Evolutionary conservation across 2,113 vertebrate species (phyloP).

Genomic region (Entomyzon cyanotis): DNA sequence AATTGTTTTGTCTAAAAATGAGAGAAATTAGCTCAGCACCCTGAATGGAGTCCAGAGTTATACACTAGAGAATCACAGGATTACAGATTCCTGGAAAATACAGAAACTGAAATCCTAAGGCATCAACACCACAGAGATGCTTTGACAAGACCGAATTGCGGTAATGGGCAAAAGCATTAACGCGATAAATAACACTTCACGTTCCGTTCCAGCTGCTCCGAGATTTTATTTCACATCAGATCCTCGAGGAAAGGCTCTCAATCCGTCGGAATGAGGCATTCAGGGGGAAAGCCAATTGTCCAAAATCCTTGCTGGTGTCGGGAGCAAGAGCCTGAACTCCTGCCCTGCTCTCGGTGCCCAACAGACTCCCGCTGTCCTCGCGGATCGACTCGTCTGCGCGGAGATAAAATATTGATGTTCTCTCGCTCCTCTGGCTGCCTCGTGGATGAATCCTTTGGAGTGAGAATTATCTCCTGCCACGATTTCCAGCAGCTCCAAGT

Average conservation of each 20-base stretch:
- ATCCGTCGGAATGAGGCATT: background rate
- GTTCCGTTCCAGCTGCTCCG: background rate
- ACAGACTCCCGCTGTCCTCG: background rate
- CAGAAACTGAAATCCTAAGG: too few relatives aligned
- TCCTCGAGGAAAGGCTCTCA: background rate
- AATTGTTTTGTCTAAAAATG: too few relatives aligned
- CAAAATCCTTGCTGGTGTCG: background rate
- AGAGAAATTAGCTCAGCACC: too few relatives aligned
- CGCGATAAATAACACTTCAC: background rate
- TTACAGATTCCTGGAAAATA: too few relatives aligned
- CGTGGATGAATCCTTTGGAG: background rate
- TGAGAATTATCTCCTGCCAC: background rate
- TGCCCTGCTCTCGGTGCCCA: background rate
- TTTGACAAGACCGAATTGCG: background rate
- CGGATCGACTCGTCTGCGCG: background rate
- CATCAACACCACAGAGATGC: background rate
- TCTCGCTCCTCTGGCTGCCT: background rate
- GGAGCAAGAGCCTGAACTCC: background rate
- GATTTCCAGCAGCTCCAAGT: background rate
- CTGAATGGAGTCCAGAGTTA: too few relatives aligned
- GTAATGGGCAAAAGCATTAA: background rate
- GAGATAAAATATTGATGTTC: background rate
- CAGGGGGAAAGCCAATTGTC: background rate
- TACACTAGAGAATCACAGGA: too few relatives aligned
- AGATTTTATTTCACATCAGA: background rate